phyloP scores from a whole-genome alignment of 2,888 invertebrate genomes.

The Pristionchus maxplancki region DNA sequence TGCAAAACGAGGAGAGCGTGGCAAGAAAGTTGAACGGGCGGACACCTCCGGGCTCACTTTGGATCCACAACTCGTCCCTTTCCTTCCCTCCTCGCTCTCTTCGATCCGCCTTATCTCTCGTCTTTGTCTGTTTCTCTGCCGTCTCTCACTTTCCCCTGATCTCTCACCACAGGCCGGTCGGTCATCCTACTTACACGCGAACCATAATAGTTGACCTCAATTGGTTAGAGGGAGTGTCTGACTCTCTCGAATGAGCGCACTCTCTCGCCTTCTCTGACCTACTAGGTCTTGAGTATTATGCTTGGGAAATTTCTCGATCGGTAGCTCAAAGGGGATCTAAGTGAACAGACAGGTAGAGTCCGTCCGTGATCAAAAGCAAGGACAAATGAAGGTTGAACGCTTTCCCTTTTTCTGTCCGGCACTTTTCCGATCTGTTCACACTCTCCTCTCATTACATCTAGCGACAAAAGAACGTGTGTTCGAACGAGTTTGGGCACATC shows the following conservation, averaged over 20 bases:
- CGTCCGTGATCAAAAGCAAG: not conserved
- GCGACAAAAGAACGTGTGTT: not conserved
- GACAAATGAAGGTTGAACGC: not conserved
- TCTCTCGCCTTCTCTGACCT: not conserved
- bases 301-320: not conserved
- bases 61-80: slow-evolving; percentile 32
- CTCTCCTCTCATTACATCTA: not conserved
- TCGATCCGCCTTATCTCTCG: not conserved
- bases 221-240: not conserved
- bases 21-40: not conserved
- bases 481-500: not conserved
- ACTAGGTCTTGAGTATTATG: not conserved
- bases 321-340: too few relatives aligned
- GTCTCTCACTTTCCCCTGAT: not conserved
- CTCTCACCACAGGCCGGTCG: not conserved
- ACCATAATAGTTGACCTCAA: slow-evolving; percentile 51
- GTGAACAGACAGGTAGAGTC: not conserved
- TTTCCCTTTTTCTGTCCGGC: not conserved
- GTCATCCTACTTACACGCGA: slow-evolving; percentile 45
- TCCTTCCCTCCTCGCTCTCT: not conserved
- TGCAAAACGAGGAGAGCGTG: not conserved
- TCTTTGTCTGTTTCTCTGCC: not conserved
- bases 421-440: not conserved
- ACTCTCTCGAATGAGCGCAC: not conserved
- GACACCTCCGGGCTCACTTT: not conserved